Evolutionary conservation across 2,888 invertebrate species (phyloP).

Genomic region (Galerucella nymphaeae): DNA sequence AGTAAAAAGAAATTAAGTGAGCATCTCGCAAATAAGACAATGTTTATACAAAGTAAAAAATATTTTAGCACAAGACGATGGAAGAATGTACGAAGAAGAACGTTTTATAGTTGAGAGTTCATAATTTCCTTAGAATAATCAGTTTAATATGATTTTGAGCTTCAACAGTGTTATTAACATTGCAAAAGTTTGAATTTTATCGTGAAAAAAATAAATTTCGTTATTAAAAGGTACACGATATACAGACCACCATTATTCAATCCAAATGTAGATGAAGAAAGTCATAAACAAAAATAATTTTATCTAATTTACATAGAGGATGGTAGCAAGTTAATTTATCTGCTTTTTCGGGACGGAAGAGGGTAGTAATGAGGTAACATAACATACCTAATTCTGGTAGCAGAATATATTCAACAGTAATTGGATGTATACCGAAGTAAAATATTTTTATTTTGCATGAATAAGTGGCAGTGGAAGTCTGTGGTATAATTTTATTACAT

Average conservation of each 20-base stretch:
- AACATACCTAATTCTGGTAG: slow-evolving; percentile 41
- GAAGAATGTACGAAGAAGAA: no score
- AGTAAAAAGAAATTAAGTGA: no score
- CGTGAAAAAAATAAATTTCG: neutral
- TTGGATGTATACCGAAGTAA: slow-evolving; percentile 33
- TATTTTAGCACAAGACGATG: no score
- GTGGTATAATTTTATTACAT: slow-evolving; percentile 28
- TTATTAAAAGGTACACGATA: neutral
- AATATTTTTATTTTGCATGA: slow-evolving; percentile 33
- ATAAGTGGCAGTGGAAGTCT: slow-evolving; percentile 31
- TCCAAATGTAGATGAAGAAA: slow-evolving; percentile 35
- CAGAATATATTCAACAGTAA: slow-evolving; percentile 36
- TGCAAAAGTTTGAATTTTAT: no score
- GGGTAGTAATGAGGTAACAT: slow-evolving; percentile 40
- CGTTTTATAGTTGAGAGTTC: no score
- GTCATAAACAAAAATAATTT: slow-evolving; percentile 42
- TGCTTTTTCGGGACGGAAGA: slow-evolving; percentile 25
- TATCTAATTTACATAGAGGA: slow-evolving; percentile 40
- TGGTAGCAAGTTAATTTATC: slow-evolving; percentile 34
- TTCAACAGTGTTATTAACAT: no score
- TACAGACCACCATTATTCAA: slow-evolving; percentile 15
- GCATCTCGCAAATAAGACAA: no score
- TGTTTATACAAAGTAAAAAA: no score
- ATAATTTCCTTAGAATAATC: no score
- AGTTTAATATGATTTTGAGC: no score